Evolutionary conservation across 2,797 vertebrate genomes (phyloP).

Genomic region (Saxicola maurus): DNA sequence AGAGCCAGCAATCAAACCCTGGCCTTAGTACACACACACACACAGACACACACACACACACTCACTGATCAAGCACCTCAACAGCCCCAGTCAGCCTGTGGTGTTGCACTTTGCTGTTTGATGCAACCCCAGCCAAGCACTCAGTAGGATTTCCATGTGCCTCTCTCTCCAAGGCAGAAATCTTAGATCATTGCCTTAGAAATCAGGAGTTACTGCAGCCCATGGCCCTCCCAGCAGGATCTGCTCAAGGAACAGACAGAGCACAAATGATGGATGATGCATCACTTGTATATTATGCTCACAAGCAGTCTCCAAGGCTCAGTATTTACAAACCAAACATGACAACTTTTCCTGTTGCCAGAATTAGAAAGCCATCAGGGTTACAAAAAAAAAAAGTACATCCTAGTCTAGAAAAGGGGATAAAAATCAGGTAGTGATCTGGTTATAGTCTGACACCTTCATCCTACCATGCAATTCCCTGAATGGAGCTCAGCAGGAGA

Average conservation of each 20-base stretch:
- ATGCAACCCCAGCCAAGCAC: not conserved
- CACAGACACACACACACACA: too few relatives aligned
- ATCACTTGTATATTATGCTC: not conserved
- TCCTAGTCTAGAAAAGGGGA: not conserved
- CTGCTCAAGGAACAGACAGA: not conserved
- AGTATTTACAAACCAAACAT: not conserved
- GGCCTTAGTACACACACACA: not conserved
- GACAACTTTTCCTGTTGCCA: not conserved
- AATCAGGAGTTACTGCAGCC: not conserved
- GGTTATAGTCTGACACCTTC: not conserved
- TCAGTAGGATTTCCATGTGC: fast-evolving
- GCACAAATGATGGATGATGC: not conserved
- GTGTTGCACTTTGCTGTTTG: fast-evolving
- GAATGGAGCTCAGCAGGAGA: not conserved
- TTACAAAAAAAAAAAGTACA: not conserved
- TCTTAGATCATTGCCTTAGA: not conserved
- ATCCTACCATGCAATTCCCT: not conserved
- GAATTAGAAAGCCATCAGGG: not conserved
- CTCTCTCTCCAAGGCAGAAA: fast-evolving
- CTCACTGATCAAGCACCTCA: not conserved
- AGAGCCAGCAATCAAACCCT: not conserved
- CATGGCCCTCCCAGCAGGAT: not conserved
- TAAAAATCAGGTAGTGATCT: not conserved
- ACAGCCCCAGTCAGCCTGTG: not conserved
- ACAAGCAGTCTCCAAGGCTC: not conserved